Base-by-base conservation (phyloP, 2,113 vertebrate species). In the Melanostigma gelatinosum region DNA sequence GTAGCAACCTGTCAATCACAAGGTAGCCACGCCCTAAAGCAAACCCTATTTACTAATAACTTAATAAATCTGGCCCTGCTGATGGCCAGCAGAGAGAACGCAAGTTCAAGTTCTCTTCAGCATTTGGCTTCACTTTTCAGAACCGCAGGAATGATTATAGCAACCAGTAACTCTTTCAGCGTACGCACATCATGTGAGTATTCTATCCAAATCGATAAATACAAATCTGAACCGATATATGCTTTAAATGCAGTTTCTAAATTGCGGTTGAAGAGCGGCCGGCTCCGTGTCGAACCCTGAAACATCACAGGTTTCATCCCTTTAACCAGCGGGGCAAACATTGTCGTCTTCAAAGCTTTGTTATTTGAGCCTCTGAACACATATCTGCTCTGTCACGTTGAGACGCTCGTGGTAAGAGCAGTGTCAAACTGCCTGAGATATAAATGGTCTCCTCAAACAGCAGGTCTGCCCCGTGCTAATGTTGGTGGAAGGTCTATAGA, bases 381-480 rank as follows among this genome's bases (percentile, higher is more conserved):
- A 78, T 65, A 71, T 66, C 74, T 79, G 58, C 55, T 77, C 82
- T 54, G 79, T 82, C 74, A 77, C 62, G 24, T 62, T 27, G 79
- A 79, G 58, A 36, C 67, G 64, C 55, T 79, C 68, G 54, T 29
- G 67, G 73, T 84, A 75, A 60, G 20, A 73, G 58, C 80, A 52
- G 50, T n/a, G 40, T 42, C 52, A 84, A 79, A 69, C 54, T 27
- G 58, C 50, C 79, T 75, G 62, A 77, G 71, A 85, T 84, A 81
- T 71, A 82, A 91, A 91, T 80, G 62, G 82, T 75, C 62, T 79
- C 22, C 69, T 70, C 74, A 72, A 85, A 87, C 69, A 82, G 58
- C 69, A 82, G 58, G 10, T 52, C 54, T 18, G 54, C 20, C 57
- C 57, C 57, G 40, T 70, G 78, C 71, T 66, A 54, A 85, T 79